A percentile compares a stretch with the other conserved stretches of the same genome.
Evolutionary conservation across 2,797 vertebrate genomes (phyloP).

Genomic region (Okamejei kenojei): DNA sequence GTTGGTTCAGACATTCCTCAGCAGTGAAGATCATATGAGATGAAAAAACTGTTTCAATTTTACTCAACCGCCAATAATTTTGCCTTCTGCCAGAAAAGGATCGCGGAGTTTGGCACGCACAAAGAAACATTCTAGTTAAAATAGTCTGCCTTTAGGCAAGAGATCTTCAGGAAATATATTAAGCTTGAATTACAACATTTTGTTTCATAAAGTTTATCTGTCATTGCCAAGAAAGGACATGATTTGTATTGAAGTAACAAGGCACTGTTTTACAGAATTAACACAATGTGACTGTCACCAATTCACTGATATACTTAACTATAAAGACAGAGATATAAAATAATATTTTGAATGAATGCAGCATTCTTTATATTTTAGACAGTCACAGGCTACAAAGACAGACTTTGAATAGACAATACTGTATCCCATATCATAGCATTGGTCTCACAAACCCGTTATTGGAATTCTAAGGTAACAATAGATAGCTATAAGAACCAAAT

Average conservation of each 20-base stretch:
- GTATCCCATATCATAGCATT: neutral
- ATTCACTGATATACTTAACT: neutral
- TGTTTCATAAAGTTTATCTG: slow-evolving; percentile 32
- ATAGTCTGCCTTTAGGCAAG: slow-evolving; percentile 28
- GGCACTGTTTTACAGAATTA: neutral
- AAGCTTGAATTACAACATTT: slow-evolving; percentile 28
- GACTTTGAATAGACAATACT: neutral
- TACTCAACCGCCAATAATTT: neutral
- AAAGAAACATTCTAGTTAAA: slow-evolving; percentile 15
- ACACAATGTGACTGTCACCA: slow-evolving; percentile 19
- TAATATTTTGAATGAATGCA: slow-evolving; percentile 23
- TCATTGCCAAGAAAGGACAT: neutral
- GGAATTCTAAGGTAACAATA: slow-evolving; percentile 18
- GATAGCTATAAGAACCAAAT: neutral
- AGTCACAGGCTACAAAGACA: neutral
- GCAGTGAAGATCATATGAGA: neutral
- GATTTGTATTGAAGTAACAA: neutral
- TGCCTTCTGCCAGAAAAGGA: slow-evolving; percentile 29
- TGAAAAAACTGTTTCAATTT: slow-evolving; percentile 14
- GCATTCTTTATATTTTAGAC: neutral
- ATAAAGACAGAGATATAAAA: neutral
- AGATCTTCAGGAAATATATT: slow-evolving; percentile 6
- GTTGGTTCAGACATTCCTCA: neutral
- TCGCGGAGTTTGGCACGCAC: neutral
- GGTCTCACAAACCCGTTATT: neutral